Evolutionary conservation across 2,888 invertebrate species (phyloP).

Genomic region (Gonocerus acuteangulatus): DNA sequence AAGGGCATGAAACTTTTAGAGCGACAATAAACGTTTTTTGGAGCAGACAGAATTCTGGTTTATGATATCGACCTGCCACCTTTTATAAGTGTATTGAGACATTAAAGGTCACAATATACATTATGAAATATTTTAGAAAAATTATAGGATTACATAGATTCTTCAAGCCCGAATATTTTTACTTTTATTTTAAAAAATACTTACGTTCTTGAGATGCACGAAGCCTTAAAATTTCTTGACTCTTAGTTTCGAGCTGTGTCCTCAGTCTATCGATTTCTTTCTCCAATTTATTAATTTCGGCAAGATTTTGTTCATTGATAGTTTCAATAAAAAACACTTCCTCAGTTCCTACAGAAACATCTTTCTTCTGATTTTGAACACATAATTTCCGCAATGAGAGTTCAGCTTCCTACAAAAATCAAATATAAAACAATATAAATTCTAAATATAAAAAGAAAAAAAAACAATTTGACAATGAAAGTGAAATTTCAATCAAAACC

Average conservation of each 20-base stretch:
- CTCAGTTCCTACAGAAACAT: constrained; percentile 19
- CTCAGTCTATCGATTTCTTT: constrained; percentile 29
- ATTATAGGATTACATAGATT: too few species aligned
- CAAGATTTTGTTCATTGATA: constrained; percentile 20
- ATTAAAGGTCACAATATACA: too few species aligned
- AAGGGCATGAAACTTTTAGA: too few species aligned
- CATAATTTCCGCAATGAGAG: constrained; percentile 7
- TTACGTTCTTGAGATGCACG: constrained; percentile 26
- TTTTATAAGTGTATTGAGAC: too few species aligned
- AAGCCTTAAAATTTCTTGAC: constrained; percentile 28
- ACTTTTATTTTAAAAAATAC: too few species aligned
- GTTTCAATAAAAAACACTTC: neutral
- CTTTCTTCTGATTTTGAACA: constrained; percentile 1
- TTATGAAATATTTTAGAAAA: too few species aligned
- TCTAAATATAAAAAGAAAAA: neutral
- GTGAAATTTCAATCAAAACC: constrained; percentile 10
- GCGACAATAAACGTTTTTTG: too few species aligned
- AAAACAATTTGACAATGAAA: neutral
- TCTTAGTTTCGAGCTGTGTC: constrained; percentile 12
- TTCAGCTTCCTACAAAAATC: constrained; percentile 15
- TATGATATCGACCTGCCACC: too few species aligned
- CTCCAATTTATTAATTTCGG: constrained; percentile 31
- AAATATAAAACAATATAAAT: neutral
- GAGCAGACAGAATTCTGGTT: too few species aligned
- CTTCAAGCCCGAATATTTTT: too few species aligned